These are phyloP conservation scores for Mimas tiliae DNA, from an alignment of 2,888 invertebrate species.

Conservation along the genomic window DNA sequence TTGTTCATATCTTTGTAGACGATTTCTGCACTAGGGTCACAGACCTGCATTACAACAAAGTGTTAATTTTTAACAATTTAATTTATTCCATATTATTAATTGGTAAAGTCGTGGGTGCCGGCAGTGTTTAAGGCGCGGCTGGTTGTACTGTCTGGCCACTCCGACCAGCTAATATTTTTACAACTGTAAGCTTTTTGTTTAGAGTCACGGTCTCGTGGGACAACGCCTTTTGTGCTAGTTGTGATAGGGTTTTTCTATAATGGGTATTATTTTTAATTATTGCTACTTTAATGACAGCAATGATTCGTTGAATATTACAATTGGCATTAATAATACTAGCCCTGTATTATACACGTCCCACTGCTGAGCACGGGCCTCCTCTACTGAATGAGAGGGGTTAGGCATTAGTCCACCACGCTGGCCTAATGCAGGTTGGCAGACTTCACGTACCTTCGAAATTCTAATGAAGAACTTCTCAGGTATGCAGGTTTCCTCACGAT, in stretches of 20 bases:
- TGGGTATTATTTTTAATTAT: not conserved
- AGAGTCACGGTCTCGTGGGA: slow-evolving; percentile 1
- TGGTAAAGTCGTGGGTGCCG: not conserved
- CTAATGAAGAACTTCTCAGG: no score
- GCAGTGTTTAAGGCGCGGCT: slow-evolving; percentile 9
- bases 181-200: slow-evolving; percentile 14
- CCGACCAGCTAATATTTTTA: slow-evolving; percentile 1
- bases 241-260: not conserved
- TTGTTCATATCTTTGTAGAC: no score
- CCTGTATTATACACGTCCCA: no score
- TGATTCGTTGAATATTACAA: not conserved
- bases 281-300: not conserved
- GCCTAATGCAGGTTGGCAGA: no score
- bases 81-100: slow-evolving; percentile 1
- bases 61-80: no score
- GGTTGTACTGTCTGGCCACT: not conserved
- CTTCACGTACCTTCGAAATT: no score
- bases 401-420: no score
- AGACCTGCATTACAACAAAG: not conserved
- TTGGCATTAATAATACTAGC: no score
- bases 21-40: no score
- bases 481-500: no score
- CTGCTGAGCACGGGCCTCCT: no score
- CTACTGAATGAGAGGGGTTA: no score
- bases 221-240: slow-evolving; percentile 6